Evolutionary conservation across 2,113 vertebrate genomes (phyloP).

Genomic region (Megaptera novaeangliae): DNA sequence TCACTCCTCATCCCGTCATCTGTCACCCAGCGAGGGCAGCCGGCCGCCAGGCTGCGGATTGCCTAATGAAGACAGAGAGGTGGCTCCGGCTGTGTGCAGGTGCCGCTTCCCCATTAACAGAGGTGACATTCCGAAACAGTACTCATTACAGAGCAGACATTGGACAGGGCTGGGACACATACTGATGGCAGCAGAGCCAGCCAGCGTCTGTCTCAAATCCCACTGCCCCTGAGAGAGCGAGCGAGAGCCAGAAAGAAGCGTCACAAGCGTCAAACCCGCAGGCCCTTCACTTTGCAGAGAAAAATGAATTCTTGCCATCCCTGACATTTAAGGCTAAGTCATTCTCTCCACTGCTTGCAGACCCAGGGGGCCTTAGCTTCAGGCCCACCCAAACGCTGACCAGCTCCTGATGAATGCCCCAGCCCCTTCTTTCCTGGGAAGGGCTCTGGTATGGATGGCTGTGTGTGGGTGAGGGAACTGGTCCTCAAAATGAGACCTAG

Average conservation of each 20-base stretch:
- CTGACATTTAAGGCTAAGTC: neutral
- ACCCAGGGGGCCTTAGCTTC: neutral
- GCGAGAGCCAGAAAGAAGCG: neutral
- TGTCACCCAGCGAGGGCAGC: slow-evolving; percentile 66
- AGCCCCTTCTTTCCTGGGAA: neutral
- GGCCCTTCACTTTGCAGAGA: neutral
- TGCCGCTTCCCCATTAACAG: slow-evolving; percentile 69
- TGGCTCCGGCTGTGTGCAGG: slow-evolving; percentile 69
- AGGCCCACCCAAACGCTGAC: neutral
- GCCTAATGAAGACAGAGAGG: slow-evolving; percentile 76
- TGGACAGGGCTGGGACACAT: slow-evolving; percentile 59
- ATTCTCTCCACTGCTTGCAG: neutral
- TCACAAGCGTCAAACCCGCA: neutral
- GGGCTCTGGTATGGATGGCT: neutral
- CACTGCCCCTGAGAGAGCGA: slow-evolving; percentile 28
- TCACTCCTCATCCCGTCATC: slow-evolving; percentile 47
- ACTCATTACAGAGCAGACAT: slow-evolving; percentile 71
- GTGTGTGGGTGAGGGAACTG: too few species aligned
- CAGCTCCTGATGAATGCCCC: neutral
- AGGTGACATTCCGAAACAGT: slow-evolving; percentile 75
- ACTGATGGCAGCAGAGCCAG: slow-evolving; percentile 66
- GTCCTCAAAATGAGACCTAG: neutral
- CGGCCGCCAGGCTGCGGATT: slow-evolving; percentile 48
- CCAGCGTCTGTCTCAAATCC: slow-evolving; percentile 70
- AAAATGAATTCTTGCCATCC: slow-evolving; percentile 13